phyloP scores from a whole-genome alignment of 2,888 invertebrate species.

The Leuctra nigra region DNA sequence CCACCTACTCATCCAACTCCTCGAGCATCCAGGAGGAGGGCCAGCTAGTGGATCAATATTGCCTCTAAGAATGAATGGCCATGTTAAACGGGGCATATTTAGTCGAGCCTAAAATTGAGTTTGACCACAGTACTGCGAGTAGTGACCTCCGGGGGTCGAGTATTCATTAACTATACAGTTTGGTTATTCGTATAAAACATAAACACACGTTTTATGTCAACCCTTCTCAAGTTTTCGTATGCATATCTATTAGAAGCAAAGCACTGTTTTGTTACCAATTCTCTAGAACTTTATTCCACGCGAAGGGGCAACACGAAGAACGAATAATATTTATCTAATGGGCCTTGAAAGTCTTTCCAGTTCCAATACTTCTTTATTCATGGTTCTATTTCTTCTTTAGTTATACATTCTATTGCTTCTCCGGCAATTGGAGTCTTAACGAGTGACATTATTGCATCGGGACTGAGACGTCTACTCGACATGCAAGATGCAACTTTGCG shows the following conservation, averaged over 20 bases:
- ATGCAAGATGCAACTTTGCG: too few relatives aligned
- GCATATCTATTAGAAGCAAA: too few relatives aligned
- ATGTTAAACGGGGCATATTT: slow-evolving; percentile 9
- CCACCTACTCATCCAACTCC: background rate
- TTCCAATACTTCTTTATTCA: slow-evolving; percentile 6
- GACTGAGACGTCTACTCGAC: too few relatives aligned
- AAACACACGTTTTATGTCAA: slow-evolving; percentile 5
- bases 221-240: slow-evolving; percentile 3
- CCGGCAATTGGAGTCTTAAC: too few relatives aligned
- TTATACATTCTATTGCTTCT: too few relatives aligned
- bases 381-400: too few relatives aligned
- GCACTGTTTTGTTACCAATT: background rate
- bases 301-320: too few relatives aligned
- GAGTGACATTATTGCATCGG: too few relatives aligned
- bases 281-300: slow-evolving; percentile 1
- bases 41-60: background rate
- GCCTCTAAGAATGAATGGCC: slow-evolving; percentile 11
- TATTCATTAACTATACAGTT: slow-evolving; percentile 7
- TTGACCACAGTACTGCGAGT: background rate
- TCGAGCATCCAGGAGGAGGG: background rate
- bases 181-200: background rate
- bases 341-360: background rate
- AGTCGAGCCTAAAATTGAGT: slow-evolving; percentile 1
- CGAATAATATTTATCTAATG: background rate
- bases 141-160: slow-evolving; percentile 8